phyloP scores from a whole-genome alignment of 2,797 vertebrate genomes.

The Cottoperca gobio region DNA sequence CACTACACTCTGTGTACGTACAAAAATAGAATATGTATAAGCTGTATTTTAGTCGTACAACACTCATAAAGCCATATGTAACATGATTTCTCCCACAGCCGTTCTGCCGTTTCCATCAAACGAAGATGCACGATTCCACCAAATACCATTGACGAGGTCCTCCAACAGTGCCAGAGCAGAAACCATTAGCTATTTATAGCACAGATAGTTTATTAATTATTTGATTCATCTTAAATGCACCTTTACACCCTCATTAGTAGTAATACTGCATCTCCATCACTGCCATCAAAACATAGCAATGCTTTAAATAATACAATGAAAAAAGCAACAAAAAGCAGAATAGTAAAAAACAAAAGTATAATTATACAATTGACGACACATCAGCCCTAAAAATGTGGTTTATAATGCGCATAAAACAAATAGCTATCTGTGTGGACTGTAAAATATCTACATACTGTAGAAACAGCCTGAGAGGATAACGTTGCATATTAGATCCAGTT shows the following conservation, averaged over 20 bases:
- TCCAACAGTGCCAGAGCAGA: neutral
- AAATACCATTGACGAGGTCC: neutral
- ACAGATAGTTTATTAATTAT: neutral
- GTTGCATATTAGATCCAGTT: neutral
- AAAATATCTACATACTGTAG: neutral
- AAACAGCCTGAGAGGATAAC: neutral
- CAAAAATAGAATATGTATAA: neutral
- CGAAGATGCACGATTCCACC: neutral
- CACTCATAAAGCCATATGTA: neutral
- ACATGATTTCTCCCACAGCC: neutral
- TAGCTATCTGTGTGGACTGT: neutral
- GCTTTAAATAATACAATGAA: neutral
- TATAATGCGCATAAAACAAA: neutral
- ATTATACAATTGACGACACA: neutral
- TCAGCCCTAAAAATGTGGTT: neutral
- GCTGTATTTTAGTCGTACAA: neutral
- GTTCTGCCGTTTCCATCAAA: neutral
- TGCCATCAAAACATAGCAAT: neutral
- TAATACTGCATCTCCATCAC: neutral
- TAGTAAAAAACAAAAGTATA: neutral
- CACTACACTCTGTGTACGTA: neutral
- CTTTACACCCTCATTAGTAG: constrained; percentile 4
- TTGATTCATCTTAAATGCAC: constrained; percentile 7
- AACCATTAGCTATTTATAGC: constrained; percentile 1
- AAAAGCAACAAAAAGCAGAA: neutral